Base-by-base conservation (phyloP, 2,888 invertebrate species). In the Plutella xylostella region DNA sequence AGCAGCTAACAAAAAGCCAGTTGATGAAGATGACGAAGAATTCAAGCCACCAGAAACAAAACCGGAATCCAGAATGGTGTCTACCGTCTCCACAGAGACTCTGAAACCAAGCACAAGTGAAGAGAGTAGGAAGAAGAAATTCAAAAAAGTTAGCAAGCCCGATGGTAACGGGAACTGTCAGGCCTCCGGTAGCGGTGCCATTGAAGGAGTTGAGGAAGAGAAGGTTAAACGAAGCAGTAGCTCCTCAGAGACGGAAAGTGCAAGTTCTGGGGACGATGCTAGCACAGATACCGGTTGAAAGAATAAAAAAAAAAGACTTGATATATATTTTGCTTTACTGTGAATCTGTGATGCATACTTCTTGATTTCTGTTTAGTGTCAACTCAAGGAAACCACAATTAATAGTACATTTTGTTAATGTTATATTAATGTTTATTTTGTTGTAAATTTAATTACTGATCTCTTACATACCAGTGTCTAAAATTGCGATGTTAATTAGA, bases 221-320 rank as follows among this genome's bases (percentile, higher is more conserved):
- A 60, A 60, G 46, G 46, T 63, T 2, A 73, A 72, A 47, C 63
- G 58, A 40, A 68, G 57, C 45, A 74, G 72, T 39, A 88, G 88
- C 55, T 89, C 89, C 0, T 87, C 88, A 0, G 89, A 89, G 33
- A 86, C 85, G 0, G 86, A 86, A 47, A 88, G 88, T 58, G 88
- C 86, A 0, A 88, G 88, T 61, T 88, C 89, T 37, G 88, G 88
- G 0, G 89, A 89, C 37, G 89, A 89, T 50, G 87, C 85, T 50
- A 88, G 88, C 43, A 89, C 89, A 0, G 89, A 89, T 45, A 85
- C 85, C 0, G 84, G 85, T 51, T 85, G 77, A 83, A 52, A 45
- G 4, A 28, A n/a, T 28, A 6, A 6, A 12, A 6, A 22, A 9
- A 22, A 22, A 22, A 22, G 22, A 6, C 5, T 22, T 9, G 9